phyloP scores from a whole-genome alignment of 2,113 vertebrate species.

The Scomber colias region DNA sequence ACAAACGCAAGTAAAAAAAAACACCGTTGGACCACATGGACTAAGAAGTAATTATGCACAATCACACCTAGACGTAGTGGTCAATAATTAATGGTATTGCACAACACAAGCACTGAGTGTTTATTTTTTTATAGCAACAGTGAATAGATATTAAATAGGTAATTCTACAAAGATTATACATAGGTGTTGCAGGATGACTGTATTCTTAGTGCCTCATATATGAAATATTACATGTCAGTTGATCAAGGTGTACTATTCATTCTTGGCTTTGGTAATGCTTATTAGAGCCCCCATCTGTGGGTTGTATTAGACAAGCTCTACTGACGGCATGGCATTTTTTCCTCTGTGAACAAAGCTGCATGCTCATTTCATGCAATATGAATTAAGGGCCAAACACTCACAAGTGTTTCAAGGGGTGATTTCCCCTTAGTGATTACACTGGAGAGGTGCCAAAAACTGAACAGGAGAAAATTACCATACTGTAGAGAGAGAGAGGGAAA shows the following conservation, averaged over 20 bases:
- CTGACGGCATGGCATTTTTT: conserved; percentile 49
- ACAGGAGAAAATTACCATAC: conserved; percentile 53
- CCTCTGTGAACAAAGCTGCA: conserved; percentile 55
- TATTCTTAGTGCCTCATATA: background rate
- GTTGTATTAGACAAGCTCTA: conserved; percentile 58
- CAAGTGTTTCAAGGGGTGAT: conserved; percentile 64
- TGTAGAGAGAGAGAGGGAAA: conserved; percentile 24
- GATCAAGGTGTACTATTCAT: conserved; percentile 15
- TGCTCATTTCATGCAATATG: conserved; percentile 60
- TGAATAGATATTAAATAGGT: background rate
- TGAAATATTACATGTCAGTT: conserved; percentile 3
- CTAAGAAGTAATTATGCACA: background rate
- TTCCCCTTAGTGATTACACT: conserved; percentile 66
- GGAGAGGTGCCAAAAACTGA: conserved; percentile 53
- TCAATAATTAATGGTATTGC: background rate
- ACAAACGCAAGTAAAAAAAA: background rate
- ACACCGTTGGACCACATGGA: background rate
- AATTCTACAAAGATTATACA: background rate
- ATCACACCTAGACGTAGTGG: background rate
- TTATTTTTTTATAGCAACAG: background rate
- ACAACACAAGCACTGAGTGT: background rate
- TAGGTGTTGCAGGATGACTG: background rate
- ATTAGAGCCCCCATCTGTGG: conserved; percentile 61
- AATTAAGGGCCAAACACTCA: conserved; percentile 66
- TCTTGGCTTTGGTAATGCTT: conserved; percentile 33